Percentiles rank a stretch among this genome's conserved stretches.
Conservation (phyloP, 2,797 vertebrate species). For the Merluccius polli region DNA sequence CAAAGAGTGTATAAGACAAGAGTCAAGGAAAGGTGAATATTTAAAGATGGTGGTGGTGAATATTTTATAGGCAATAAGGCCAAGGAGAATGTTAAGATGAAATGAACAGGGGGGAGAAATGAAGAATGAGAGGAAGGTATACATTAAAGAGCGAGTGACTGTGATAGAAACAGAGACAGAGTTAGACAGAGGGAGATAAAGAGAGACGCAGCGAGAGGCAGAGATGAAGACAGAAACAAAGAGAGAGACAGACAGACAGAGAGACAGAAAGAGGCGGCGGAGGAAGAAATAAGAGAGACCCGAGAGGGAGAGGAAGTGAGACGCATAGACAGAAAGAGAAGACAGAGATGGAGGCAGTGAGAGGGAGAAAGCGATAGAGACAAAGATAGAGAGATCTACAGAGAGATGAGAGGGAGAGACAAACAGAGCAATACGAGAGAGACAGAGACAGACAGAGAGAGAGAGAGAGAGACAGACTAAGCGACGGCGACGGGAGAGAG, state of each 20-base stretch:
- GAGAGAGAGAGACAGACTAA: not conserved
- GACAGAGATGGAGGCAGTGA: not conserved
- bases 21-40: not conserved
- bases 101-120: not conserved
- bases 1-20: not conserved
- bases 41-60: not conserved
- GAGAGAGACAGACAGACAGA: not conserved
- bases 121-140: not conserved
- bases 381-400: not conserved
- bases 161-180: no score
- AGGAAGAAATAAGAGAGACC: no score
- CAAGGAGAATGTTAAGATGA: not conserved
- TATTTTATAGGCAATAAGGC: not conserved
- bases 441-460: not conserved
- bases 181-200: not conserved
- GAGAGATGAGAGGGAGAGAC: not conserved
- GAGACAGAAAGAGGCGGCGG: not conserved
- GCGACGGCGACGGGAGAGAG: not conserved
- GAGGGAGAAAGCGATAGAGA: not conserved
- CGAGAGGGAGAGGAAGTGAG: not conserved
- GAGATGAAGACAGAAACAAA: not conserved
- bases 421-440: not conserved
- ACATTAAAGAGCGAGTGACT: not conserved
- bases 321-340: not conserved
- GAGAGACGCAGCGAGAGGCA: not conserved